phyloP scores from a whole-genome alignment of 2,888 invertebrate species.

The Oligia fasciuncula region DNA sequence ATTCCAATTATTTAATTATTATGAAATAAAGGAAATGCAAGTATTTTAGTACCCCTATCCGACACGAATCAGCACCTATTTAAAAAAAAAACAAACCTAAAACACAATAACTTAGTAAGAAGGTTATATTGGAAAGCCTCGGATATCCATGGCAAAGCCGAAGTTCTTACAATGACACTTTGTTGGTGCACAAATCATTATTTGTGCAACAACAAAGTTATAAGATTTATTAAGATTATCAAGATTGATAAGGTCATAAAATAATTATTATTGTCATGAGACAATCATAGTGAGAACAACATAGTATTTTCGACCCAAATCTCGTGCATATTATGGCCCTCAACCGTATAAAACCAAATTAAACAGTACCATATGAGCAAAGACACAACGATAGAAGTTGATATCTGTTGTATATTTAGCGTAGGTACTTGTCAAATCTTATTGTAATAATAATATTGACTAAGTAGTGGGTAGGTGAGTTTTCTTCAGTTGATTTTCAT shows the following conservation, averaged over 20 bases:
- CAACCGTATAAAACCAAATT: not conserved
- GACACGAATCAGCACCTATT: not conserved
- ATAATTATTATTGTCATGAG: not conserved
- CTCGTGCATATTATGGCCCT: no score
- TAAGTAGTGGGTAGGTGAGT: no score
- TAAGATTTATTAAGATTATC: not conserved
- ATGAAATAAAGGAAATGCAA: slow-evolving; percentile 18
- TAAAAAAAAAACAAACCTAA: not conserved
- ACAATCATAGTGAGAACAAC: not conserved
- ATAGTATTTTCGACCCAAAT: not conserved
- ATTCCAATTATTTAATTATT: not conserved
- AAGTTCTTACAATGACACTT: not conserved
- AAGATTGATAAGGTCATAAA: not conserved
- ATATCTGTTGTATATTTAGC: no score
- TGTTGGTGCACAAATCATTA: not conserved
- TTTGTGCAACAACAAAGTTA: no score
- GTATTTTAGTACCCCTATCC: not conserved
- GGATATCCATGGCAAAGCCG: no score
- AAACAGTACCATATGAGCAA: not conserved
- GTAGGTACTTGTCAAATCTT: no score
- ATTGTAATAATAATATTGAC: no score
- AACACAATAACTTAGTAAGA: not conserved
- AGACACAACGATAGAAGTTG: not conserved
- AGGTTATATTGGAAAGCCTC: not conserved
- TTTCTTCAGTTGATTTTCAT: no score